Evolutionary conservation across 2,888 invertebrate species (phyloP).

Genomic region (Neocrepidodera transversa): DNA sequence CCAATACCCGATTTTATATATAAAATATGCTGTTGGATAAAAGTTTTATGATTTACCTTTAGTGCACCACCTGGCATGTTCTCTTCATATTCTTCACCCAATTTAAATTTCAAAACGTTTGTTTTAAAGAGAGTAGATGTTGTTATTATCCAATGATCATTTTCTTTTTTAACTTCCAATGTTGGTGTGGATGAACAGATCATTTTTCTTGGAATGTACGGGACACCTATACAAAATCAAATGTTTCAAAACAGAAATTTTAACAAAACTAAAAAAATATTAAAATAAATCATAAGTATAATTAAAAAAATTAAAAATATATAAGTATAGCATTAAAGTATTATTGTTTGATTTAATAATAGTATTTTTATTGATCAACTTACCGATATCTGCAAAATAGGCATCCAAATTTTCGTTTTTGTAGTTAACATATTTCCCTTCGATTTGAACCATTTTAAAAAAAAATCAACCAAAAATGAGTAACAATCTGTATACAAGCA

Average conservation of each 20-base stretch:
- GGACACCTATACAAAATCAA: no score
- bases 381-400: conserved; percentile 70
- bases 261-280: no score
- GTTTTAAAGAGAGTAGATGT: conserved; percentile 66
- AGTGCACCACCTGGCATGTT: conserved; percentile 67
- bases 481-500: not conserved
- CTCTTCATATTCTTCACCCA: conserved; percentile 71
- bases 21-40: no score
- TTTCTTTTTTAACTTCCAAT: conserved; percentile 65
- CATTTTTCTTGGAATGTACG: conserved; percentile 71
- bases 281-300: no score
- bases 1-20: no score
- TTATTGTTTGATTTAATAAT: conserved; percentile 2
- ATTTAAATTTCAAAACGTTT: conserved; percentile 63
- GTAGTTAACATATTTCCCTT: conserved; percentile 70
- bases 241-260: no score
- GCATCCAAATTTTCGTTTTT: conserved; percentile 72
- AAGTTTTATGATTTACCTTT: conserved; percentile 50
- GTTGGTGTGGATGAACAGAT: conserved; percentile 68
- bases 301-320: no score
- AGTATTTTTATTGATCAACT: no score
- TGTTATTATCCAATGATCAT: conserved; percentile 67
- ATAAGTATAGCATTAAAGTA: no score
- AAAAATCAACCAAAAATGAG: not conserved
- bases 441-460: conserved; percentile 63